Evolutionary conservation across 2,797 vertebrate genomes (phyloP), one percentile per base, ranked within the genome.

Genomic region (Danio kyathit): DNA sequence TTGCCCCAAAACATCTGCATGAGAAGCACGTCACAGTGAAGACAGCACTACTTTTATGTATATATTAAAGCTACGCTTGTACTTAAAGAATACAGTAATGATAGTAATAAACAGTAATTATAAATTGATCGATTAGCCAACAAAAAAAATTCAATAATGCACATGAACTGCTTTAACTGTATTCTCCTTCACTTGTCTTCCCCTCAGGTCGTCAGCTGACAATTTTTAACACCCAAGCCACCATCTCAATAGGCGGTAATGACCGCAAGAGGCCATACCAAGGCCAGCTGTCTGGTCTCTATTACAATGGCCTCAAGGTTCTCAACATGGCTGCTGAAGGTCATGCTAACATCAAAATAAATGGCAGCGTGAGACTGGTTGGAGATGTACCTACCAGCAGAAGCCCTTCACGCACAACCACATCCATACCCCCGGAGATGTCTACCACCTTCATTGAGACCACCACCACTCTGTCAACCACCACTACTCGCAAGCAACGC

Each of bases 221-320:
- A 86, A 99, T 99, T 95, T 99, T 99, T 96, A 99, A 99, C 95
- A 99, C 97, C 91, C 97, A 99, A 93, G 97, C 97, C 79, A 96
- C 96, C 81, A 99, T 99, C 93, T 96, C 97, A 89, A 96, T 99
- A 65, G 97, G 97, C 7, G 97, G 97, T 48, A 98, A 95, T 65
- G 96, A 99, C 94, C 95, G 96, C 88, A 96, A 96, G 86, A 95
- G 97, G 66, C 97, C 97, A 84, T 99, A 98, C 91, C 97, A 99
- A 94, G 97, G 97, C 83, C 97, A 99, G 89, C 96, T 99, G 69
- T 98, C 97, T 41, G 97, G 97, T 81, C 96, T 99, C 84, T 99
- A 99, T 92, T 99, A 99, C 90, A 98, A 99, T 59, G 97, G 97
- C 83, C 94, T 99, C 57, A 99, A 99, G 90, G 97, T 99, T 69